Evolutionary conservation across 2,113 vertebrate genomes (phyloP).

Genomic region (Petrocephalus microphthalmus): DNA sequence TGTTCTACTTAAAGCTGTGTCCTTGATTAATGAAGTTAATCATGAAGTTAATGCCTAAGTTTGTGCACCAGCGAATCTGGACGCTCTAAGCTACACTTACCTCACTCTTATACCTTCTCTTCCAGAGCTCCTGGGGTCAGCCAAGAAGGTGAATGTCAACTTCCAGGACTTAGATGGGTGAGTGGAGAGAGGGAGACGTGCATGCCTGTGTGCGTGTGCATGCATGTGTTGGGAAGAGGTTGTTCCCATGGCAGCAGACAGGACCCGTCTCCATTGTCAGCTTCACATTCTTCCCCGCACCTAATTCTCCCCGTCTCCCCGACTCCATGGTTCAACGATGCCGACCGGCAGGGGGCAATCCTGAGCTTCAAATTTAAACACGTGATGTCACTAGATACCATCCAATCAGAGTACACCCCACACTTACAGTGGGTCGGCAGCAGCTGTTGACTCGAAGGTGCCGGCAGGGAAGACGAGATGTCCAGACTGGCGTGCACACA

Average conservation of each 20-base stretch:
- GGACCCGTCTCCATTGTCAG: background rate
- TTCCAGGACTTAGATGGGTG: conserved; percentile 76
- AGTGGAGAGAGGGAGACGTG: conserved; percentile 38
- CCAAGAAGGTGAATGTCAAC: conserved; percentile 77
- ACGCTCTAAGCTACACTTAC: background rate
- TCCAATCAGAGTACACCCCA: background rate
- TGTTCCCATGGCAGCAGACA: background rate
- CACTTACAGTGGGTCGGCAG: background rate
- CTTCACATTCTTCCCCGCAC: background rate
- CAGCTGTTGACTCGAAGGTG: background rate
- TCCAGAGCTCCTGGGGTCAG: conserved; percentile 71
- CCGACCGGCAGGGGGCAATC: background rate
- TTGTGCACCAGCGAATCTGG: background rate
- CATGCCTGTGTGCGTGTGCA: background rate
- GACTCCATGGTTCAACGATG: background rate
- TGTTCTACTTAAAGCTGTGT: background rate
- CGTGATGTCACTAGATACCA: background rate
- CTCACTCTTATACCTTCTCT: background rate
- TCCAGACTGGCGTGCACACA: background rate
- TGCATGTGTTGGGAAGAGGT: background rate
- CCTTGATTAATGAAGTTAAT: background rate
- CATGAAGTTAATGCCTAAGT: background rate
- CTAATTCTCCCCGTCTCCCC: background rate
- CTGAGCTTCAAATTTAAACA: background rate
- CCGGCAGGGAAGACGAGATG: background rate